A percentile compares a stretch with the other conserved stretches of the same genome.
Conservation (phyloP, 2,797 vertebrate species). For the Tenualosa thibaudeaui region DNA sequence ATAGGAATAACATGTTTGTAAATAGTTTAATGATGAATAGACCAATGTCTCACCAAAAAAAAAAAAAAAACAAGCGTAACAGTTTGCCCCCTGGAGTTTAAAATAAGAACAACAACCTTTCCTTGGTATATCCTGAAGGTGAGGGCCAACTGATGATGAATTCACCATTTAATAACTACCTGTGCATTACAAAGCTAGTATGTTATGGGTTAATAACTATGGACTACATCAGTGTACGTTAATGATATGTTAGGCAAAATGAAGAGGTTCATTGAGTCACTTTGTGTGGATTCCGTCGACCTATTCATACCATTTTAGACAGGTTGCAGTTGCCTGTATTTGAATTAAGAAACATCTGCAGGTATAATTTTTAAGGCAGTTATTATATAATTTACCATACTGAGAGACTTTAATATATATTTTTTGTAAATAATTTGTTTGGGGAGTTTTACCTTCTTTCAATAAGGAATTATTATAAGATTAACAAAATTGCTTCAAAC, state of each 20-base stretch:
- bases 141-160: background rate
- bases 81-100: conserved; percentile 33
- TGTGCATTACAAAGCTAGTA: background rate
- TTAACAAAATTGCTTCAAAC: conserved; percentile 18
- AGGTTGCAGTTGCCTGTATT: conserved; percentile 2
- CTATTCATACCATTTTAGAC: background rate
- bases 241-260: background rate
- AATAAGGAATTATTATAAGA: conserved; percentile 14
- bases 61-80: conserved; percentile 9
- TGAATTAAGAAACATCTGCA: conserved; percentile 6
- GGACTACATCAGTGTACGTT: background rate
- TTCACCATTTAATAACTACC: conserved; percentile 13
- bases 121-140: conserved; percentile 18
- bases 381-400: background rate
- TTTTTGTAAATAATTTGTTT: conserved; percentile 22
- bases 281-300: background rate
- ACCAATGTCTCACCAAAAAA: background rate
- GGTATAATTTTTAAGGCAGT: conserved; percentile 6
- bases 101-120: conserved; percentile 23
- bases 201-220: background rate
- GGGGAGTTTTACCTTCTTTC: background rate
- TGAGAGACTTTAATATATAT: conserved; percentile 8
- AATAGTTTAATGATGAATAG: conserved; percentile 41
- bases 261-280: background rate
- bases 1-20: conserved; percentile 36